Conservation (phyloP, 92 coral and sea anemone species). For the Paramuricea clavata region DNA sequence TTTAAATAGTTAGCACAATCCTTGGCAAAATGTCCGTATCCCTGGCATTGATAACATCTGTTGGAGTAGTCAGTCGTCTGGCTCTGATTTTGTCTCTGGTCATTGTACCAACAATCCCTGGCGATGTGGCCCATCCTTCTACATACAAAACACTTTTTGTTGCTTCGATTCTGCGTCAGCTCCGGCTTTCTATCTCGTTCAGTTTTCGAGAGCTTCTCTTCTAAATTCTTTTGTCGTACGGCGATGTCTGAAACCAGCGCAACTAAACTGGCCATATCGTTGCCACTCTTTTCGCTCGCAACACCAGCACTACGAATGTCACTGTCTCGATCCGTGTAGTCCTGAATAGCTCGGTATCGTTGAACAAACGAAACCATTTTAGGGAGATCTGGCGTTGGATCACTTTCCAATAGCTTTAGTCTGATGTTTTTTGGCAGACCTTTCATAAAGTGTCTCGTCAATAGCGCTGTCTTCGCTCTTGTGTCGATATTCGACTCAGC, state of each 20-base stretch:
- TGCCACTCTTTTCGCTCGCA: background rate
- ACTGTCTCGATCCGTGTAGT: background rate
- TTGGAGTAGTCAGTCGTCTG: background rate
- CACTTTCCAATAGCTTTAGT: constrained; percentile 51
- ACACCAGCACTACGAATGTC: too few relatives aligned
- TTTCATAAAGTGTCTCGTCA: constrained; percentile 64
- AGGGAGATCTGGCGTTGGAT: constrained; percentile 57
- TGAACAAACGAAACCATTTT: constrained; percentile 56
- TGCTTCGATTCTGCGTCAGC: background rate
- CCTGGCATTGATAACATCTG: constrained; percentile 19
- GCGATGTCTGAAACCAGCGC: constrained; percentile 51
- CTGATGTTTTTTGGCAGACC: constrained; percentile 49
- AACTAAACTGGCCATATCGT: constrained; percentile 21
- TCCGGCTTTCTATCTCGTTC: background rate
- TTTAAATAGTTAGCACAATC: constrained; percentile 52
- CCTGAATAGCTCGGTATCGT: constrained; percentile 44
- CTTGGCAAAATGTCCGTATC: constrained; percentile 50
- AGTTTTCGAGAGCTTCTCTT: constrained; percentile 12
- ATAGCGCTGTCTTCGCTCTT: constrained; percentile 35
- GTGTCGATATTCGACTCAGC: too few relatives aligned
- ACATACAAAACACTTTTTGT: constrained; percentile 26
- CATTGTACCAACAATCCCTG: constrained; percentile 18
- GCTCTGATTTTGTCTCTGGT: too few relatives aligned
- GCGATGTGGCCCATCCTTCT: constrained; percentile 22
- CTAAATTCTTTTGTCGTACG: constrained; percentile 1